Percentiles rank a stretch among this genome's conserved stretches.
Conservation (phyloP, 1,140 invertebrate species). For the Drosophila seguyi region DNA sequence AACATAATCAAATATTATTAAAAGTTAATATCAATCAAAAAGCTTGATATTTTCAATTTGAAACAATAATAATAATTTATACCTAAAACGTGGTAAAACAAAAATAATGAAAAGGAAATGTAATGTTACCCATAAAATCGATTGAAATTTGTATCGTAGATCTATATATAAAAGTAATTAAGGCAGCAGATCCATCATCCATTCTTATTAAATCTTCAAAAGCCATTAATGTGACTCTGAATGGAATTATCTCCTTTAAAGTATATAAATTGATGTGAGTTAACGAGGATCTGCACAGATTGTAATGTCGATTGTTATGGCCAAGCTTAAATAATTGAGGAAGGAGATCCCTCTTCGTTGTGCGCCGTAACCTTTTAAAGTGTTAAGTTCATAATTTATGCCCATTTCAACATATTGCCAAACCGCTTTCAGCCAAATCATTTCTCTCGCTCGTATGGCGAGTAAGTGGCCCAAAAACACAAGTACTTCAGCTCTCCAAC, state of each 20-base stretch:
- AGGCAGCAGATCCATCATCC: neutral
- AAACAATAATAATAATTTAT: neutral
- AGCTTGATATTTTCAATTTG: too few relatives aligned
- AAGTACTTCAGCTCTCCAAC: slow-evolving; percentile 18
- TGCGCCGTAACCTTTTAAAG: slow-evolving; percentile 34
- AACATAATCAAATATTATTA: neutral
- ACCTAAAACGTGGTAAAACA: neutral
- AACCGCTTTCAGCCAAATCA: slow-evolving; percentile 32
- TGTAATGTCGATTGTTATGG: slow-evolving; percentile 1
- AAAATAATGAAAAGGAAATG: too few relatives aligned
- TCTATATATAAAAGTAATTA: neutral
- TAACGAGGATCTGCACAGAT: slow-evolving; percentile 11
- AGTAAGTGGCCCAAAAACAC: slow-evolving; percentile 21
- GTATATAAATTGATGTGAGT: neutral
- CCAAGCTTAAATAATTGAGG: slow-evolving; percentile 25
- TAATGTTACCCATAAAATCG: too few relatives aligned
- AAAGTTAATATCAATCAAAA: neutral
- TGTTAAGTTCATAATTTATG: slow-evolving; percentile 51
- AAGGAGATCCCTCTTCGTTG: slow-evolving; percentile 10
- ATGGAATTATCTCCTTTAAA: neutral
- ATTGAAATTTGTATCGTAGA: too few relatives aligned
- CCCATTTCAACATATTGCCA: slow-evolving; percentile 51
- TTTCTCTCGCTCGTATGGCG: slow-evolving; percentile 23
- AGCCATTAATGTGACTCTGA: neutral
- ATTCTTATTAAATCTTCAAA: neutral